These are phyloP conservation scores for Pseudolycoriella hygida DNA, from an alignment of 2,888 invertebrate species.

Conservation along the genomic window DNA sequence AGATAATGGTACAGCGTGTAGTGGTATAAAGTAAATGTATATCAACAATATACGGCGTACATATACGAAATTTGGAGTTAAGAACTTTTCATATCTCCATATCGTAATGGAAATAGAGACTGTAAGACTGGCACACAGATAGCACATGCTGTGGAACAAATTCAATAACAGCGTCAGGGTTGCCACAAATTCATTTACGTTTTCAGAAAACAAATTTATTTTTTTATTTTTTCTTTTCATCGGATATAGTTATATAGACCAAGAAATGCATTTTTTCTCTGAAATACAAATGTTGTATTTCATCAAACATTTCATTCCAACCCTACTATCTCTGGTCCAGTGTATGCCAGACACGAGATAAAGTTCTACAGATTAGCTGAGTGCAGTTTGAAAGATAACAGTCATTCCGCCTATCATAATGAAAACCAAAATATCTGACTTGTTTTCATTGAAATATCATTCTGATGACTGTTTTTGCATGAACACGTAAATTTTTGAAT, in stretches of 20 bases:
- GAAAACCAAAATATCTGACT: constrained; percentile 11
- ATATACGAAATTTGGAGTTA: constrained; percentile 8
- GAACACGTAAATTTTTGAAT: background rate
- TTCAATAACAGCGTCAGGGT: constrained; percentile 6
- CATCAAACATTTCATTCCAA: background rate
- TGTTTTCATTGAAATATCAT: constrained; percentile 6
- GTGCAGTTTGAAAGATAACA: constrained; percentile 17
- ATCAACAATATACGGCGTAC: background rate
- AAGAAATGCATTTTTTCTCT: background rate
- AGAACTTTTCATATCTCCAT: constrained; percentile 21
- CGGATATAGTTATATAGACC: background rate
- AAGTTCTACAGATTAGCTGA: constrained; percentile 18
- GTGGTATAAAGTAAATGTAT: background rate
- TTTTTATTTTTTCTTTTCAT: background rate
- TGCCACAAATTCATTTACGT: background rate
- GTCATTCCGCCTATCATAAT: constrained; percentile 17
- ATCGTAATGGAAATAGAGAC: constrained; percentile 33
- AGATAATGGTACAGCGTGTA: background rate
- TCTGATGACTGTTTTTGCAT: constrained; percentile 1
- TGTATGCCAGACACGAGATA: constrained; percentile 17
- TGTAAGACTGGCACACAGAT: constrained; percentile 28
- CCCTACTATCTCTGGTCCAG: constrained; percentile 10
- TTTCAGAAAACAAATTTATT: background rate
- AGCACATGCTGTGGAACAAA: constrained; percentile 5
- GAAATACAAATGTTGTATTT: too few species aligned